Evolutionary conservation across 1,140 invertebrate genomes (phyloP).

Genomic region (Ips nitidus): DNA sequence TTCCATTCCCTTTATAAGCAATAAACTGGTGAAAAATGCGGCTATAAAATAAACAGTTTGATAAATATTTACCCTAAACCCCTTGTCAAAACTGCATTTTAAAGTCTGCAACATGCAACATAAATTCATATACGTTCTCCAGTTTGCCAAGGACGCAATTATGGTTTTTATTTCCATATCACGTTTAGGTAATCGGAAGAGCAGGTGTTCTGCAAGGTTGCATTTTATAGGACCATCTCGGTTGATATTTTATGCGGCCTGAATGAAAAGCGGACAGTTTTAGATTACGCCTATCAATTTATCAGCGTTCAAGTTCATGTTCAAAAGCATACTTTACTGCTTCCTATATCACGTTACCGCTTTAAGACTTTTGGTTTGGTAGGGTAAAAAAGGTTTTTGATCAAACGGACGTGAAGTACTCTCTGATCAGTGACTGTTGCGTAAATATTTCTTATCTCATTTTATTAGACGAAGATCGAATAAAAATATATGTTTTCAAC

Average conservation of each 20-base stretch:
- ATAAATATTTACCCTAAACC: no score
- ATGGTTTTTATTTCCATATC: conserved; percentile 32
- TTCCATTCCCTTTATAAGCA: no score
- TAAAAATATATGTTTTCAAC: no score
- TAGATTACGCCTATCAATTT: conserved; percentile 15
- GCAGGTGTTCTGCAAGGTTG: conserved; percentile 31
- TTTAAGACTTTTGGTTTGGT: no score
- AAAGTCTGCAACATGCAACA: not conserved
- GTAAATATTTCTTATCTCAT: no score
- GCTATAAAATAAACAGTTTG: no score
- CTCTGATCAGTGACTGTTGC: no score
- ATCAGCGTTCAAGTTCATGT: not conserved
- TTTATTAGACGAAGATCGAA: no score
- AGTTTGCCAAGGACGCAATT: conserved; percentile 27
- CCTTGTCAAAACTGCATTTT: no score
- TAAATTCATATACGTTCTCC: conserved; percentile 19
- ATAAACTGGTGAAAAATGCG: no score
- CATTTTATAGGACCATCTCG: conserved; percentile 25
- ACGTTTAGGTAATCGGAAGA: conserved; percentile 29
- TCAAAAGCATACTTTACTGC: conserved; percentile 1
- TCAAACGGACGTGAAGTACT: no score
- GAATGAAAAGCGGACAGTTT: conserved; percentile 15
- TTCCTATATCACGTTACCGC: not conserved
- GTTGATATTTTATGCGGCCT: conserved; percentile 9
- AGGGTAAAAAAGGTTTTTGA: no score